Conservation (phyloP, 2,888 invertebrate species). For the Rhodophaea formosa region DNA sequence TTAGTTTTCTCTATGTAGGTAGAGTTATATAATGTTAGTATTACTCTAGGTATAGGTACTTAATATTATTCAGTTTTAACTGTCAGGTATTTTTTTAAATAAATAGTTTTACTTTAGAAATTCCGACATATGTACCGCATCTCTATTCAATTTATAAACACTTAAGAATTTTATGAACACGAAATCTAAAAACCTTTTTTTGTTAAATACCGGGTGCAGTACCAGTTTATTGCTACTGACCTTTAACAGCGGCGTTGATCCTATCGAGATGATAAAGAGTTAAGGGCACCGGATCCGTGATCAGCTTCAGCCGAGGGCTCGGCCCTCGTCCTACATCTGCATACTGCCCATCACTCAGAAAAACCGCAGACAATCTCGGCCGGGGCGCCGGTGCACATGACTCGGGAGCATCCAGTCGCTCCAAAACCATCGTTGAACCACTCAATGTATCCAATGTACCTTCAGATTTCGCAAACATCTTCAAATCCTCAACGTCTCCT, state of each 20-base stretch:
- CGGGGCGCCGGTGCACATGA: slow-evolving; percentile 69
- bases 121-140: neutral
- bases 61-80: no score
- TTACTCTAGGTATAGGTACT: no score
- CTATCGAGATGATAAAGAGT: slow-evolving; percentile 77
- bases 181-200: neutral
- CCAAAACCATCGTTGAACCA: slow-evolving; percentile 65
- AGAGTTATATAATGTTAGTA: no score
- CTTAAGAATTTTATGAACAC: neutral
- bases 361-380: slow-evolving; percentile 72
- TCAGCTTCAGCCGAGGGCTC: slow-evolving; percentile 54
- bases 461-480: slow-evolving; percentile 61
- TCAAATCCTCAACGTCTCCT: slow-evolving; percentile 66
- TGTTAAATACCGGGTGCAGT: no score
- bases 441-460: slow-evolving; percentile 57
- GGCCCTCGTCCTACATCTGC: slow-evolving; percentile 51
- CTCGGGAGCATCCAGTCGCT: slow-evolving; percentile 57
- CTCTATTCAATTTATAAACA: neutral
- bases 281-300: slow-evolving; percentile 77
- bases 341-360: slow-evolving; percentile 62
- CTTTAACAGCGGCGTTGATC: slow-evolving; percentile 79
- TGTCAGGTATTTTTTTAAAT: no score
- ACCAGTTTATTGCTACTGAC: slow-evolving; percentile 46
- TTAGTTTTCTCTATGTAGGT: no score
- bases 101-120: no score